These are phyloP conservation scores for Malacoraja senta DNA, from an alignment of 2,797 vertebrate genomes.

Conservation along the genomic window DNA sequence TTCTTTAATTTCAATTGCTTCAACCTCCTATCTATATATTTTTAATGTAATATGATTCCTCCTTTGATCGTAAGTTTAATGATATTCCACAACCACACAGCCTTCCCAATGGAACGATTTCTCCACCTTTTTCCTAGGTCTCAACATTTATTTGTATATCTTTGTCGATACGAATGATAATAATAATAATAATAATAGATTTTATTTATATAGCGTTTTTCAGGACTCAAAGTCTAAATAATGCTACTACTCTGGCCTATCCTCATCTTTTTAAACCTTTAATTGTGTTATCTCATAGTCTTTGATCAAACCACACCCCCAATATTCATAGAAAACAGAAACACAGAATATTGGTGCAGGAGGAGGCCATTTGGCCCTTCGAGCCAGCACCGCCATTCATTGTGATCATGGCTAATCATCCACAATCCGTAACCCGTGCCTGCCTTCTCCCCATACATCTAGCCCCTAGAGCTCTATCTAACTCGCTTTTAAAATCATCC, in stretches of 20 bases:
- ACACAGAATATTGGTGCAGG: too few relatives aligned
- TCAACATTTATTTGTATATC: neutral
- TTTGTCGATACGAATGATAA: neutral
- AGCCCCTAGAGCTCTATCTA: too few relatives aligned
- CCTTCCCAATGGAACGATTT: neutral
- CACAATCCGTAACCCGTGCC: too few relatives aligned
- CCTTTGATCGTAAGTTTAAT: neutral
- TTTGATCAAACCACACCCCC: neutral
- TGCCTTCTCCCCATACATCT: too few relatives aligned
- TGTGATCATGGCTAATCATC: too few relatives aligned
- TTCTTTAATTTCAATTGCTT: neutral
- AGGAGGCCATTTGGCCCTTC: too few relatives aligned
- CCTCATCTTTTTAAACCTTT: neutral
- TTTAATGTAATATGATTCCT: neutral
- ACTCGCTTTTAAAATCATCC: too few relatives aligned
- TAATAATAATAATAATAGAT: too few relatives aligned
- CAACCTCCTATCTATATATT: neutral
- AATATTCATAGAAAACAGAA: too few relatives aligned
- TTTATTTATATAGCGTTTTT: too few relatives aligned
- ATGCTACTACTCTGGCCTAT: neutral
- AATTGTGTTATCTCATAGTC: neutral
- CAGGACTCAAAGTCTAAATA: too few relatives aligned
- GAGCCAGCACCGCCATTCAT: too few relatives aligned
- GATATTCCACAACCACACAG: neutral
- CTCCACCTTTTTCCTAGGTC: neutral